phyloP scores from a whole-genome alignment of 2,888 invertebrate genomes.

The Eudasyphora cyanicolor region DNA sequence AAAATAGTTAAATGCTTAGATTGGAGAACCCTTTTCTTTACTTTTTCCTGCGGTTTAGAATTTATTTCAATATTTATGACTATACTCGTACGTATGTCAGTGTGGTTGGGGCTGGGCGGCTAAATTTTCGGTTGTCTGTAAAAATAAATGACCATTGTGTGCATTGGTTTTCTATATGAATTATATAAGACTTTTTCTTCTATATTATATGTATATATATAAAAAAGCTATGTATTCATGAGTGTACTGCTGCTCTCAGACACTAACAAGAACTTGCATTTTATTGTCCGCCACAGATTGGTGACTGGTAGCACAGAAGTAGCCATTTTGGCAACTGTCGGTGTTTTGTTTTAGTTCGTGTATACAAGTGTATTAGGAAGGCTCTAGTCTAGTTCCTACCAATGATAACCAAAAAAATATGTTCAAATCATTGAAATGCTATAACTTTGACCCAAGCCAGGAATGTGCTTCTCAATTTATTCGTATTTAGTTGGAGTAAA shows the following conservation, averaged over 20 bases:
- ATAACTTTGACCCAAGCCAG: background rate
- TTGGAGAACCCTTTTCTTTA: conserved; percentile 16
- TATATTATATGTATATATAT: background rate
- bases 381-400: too few species aligned
- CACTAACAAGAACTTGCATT: background rate
- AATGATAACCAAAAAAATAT: too few species aligned
- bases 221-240: background rate
- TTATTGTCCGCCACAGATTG: background rate
- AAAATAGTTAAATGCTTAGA: too few species aligned
- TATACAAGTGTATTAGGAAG: background rate
- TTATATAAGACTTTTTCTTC: conserved; percentile 26
- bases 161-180: conserved; percentile 36
- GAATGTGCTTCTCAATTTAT: background rate
- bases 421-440: too few species aligned
- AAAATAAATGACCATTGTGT: conserved; percentile 57
- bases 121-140: conserved; percentile 50
- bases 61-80: conserved; percentile 16
- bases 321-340: conserved; percentile 53
- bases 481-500: too few species aligned
- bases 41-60: conserved; percentile 49
- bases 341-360: background rate
- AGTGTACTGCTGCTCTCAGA: background rate
- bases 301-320: conserved; percentile 2
- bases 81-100: background rate
- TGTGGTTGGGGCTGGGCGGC: background rate